Evolutionary conservation across 2,888 invertebrate genomes (phyloP).

Genomic region (Onchidella celtica): DNA sequence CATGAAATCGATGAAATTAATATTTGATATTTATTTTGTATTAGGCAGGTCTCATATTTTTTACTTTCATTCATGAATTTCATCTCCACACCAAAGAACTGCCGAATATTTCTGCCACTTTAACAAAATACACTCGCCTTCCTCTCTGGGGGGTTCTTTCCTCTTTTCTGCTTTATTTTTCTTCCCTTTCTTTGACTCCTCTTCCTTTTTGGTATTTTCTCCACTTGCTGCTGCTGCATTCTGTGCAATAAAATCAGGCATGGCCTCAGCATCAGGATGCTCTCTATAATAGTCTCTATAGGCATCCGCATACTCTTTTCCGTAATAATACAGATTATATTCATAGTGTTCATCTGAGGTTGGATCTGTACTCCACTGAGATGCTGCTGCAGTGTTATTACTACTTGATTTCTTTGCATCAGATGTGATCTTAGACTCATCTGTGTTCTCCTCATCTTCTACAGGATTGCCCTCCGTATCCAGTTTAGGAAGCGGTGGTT

Average conservation of each 20-base stretch:
- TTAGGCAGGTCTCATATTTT: no score
- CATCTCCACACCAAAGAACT: no score
- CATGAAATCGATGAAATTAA: no score
- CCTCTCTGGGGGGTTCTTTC: slow-evolving; percentile 53
- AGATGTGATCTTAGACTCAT: slow-evolving; percentile 24
- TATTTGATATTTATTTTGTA: no score
- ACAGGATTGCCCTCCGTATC: slow-evolving; percentile 41
- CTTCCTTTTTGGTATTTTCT: slow-evolving; percentile 33
- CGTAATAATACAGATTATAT: slow-evolving; percentile 71
- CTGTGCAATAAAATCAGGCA: slow-evolving; percentile 37
- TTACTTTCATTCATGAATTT: no score
- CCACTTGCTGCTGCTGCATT: slow-evolving; percentile 25
- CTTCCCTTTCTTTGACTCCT: slow-evolving; percentile 55
- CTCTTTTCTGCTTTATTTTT: slow-evolving; percentile 62
- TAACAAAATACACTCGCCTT: slow-evolving; percentile 32
- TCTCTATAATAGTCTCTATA: slow-evolving; percentile 50
- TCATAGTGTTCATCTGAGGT: slow-evolving; percentile 58
- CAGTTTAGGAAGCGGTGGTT: slow-evolving; percentile 46
- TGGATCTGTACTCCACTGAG: slow-evolving; percentile 12
- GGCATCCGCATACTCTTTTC: slow-evolving; percentile 60
- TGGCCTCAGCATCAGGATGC: slow-evolving; percentile 42
- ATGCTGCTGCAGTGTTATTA: background rate
- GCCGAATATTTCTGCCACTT: background rate
- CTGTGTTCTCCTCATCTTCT: slow-evolving; percentile 29
- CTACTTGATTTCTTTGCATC: background rate